Conservation (phyloP, 2,113 vertebrate genomes). For the Agelaius phoeniceus region DNA sequence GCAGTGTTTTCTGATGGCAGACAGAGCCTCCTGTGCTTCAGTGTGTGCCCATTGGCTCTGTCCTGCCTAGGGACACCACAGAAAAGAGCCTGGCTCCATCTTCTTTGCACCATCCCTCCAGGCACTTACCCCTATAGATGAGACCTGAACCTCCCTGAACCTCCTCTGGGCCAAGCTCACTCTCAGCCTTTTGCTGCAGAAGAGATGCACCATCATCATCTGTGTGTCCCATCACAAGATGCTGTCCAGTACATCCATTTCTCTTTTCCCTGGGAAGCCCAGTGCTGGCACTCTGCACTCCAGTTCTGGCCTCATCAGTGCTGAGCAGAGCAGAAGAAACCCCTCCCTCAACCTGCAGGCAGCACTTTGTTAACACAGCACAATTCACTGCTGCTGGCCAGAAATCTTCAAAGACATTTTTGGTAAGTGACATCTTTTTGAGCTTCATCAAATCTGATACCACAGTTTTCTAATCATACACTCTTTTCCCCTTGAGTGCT, state of each 20-base stretch:
- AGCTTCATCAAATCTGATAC: neutral
- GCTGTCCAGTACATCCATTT: neutral
- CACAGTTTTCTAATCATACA: neutral
- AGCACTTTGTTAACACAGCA: neutral
- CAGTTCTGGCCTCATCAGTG: neutral
- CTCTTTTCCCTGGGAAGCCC: neutral
- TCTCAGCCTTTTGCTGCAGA: neutral
- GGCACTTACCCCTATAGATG: neutral
- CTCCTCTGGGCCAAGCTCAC: neutral
- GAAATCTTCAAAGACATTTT: neutral
- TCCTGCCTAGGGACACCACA: neutral
- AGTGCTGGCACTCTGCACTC: neutral
- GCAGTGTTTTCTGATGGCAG: neutral
- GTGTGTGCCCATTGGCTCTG: neutral
- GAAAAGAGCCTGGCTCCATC: neutral
- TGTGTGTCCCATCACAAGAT: rapidly evolving
- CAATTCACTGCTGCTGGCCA: neutral
- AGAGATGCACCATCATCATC: neutral
- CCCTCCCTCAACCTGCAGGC: neutral
- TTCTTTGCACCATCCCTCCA: neutral
- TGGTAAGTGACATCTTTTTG: neutral
- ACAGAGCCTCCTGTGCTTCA: neutral
- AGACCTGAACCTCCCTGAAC: neutral
- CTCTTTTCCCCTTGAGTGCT: neutral
- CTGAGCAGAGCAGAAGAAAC: neutral